Conservation (phyloP, 2,797 vertebrate species). For the Aotus griseimembra region DNA sequence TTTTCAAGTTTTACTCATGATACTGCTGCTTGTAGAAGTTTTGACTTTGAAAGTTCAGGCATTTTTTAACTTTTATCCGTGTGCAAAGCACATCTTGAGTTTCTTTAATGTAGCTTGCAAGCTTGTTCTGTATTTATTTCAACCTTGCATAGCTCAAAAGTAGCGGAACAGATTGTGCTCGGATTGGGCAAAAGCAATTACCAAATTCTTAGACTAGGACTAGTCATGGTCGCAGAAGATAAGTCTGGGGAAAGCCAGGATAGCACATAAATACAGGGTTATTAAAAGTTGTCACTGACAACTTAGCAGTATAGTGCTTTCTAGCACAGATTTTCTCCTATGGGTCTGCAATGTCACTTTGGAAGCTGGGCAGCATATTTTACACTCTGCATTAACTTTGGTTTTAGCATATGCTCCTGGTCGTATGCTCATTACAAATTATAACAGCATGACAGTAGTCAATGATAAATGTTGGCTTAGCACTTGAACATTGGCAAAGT, state of each 20-base stretch:
- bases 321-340: neutral
- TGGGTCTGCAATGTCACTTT: neutral
- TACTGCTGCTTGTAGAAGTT: conserved; percentile 24
- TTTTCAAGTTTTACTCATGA: conserved; percentile 17
- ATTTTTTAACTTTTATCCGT: neutral
- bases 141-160: conserved; percentile 59
- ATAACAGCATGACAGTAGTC: neutral
- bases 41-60: conserved; percentile 54
- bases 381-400: neutral
- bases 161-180: conserved; percentile 54
- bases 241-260: neutral
- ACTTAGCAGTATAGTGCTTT: neutral
- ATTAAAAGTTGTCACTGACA: neutral
- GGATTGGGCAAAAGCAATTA: conserved; percentile 69
- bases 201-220: conserved; percentile 12
- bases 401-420: neutral
- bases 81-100: conserved; percentile 26
- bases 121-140: conserved; percentile 54
- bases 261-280: neutral
- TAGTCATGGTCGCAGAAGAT: conserved; percentile 48
- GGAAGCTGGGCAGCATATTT: neutral
- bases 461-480: neutral
- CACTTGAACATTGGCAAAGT: neutral
- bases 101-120: conserved; percentile 44
- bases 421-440: neutral